Evolutionary conservation across 2,888 invertebrate species (phyloP), one percentile per base, ranked within the genome.

Genomic region (Adela reaumurella): DNA sequence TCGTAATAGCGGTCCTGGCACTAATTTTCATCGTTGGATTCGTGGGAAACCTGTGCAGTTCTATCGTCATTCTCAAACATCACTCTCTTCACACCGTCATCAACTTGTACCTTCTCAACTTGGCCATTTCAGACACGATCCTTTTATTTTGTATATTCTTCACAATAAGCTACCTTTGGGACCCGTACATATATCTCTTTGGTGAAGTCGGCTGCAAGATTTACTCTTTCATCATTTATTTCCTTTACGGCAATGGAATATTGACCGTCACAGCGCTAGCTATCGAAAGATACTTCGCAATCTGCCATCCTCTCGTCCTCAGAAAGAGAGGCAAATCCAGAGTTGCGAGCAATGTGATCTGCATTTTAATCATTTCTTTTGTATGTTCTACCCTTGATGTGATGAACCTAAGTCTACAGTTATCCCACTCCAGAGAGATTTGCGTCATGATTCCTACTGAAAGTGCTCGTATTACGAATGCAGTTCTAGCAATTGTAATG

Each of bases 1-100:
- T 3, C n/a, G 14, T 35, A 3, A 35, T 35, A 8, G 35, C n/a
- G 11, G 3, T 18, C 45, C 47, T 65, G 53, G 17, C 57, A 2
- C 8, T 57, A 2, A 59, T 68, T 19, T 68, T 70, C 54, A 50
- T 65, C 2, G 53, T 60, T 20, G 63, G 68, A 19, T 50, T 70
- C 1, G 53, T 67, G 2, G 74, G 71, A 0, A 74, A 77, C 51
- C 50, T 76, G 45, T 56, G 81, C 55, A 68, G 77, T 51, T 70
- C 74, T 59, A 53, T 76, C 59, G 61, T 81, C 56, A 61, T 74
- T 49, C 71, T 68, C 55, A 62, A 57, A 43, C 71, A 74, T 51
- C 68, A 57, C 47, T 64, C 62, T 18, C 71, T 74, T 73, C 73
- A 70, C 49, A 72, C 74, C 0, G 68, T 67, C 0, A 76, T 71